Conservation (phyloP, 2,113 vertebrate species). For the Cynoglossus semilaevis region DNA sequence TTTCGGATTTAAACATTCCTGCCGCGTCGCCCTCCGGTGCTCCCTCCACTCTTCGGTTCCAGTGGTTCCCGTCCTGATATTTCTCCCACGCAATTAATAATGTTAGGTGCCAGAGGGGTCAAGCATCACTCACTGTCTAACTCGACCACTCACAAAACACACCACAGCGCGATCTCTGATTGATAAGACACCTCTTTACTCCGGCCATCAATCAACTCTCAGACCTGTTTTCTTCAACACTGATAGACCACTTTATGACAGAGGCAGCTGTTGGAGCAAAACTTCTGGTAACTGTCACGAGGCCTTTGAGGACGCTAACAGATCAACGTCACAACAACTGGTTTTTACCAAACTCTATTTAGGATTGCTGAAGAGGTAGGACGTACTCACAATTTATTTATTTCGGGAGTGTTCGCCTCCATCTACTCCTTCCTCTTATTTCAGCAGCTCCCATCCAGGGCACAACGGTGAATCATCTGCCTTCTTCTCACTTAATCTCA, state of each 20-base stretch:
- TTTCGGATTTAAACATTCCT: slow-evolving; percentile 3
- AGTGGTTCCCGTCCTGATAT: not conserved
- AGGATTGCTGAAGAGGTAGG: too few species aligned
- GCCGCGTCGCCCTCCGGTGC: not conserved
- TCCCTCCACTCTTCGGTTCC: not conserved
- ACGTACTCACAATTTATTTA: too few species aligned
- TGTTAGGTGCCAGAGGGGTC: slow-evolving; percentile 33
- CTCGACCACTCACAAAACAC: slow-evolving; percentile 15
- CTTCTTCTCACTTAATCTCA: too few species aligned
- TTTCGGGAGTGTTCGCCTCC: too few species aligned
- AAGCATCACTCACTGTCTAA: slow-evolving; percentile 32
- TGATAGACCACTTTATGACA: slow-evolving; percentile 12
- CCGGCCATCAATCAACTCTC: slow-evolving; percentile 39
- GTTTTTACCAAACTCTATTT: too few species aligned
- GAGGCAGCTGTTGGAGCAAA: not conserved
- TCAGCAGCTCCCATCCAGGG: too few species aligned
- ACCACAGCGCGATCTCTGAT: slow-evolving; percentile 29
- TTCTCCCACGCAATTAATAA: slow-evolving; percentile 27
- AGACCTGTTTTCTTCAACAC: slow-evolving; percentile 20
- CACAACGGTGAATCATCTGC: too few species aligned
- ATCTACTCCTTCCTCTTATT: too few species aligned
- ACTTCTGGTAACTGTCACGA: too few species aligned
- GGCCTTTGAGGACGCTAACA: too few species aligned
- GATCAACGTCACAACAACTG: too few species aligned
- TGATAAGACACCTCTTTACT: slow-evolving; percentile 26